Evolutionary conservation across 2,113 vertebrate genomes (phyloP), one percentile per base, ranked within the genome.

Genomic region (Emydura subglobosa): DNA sequence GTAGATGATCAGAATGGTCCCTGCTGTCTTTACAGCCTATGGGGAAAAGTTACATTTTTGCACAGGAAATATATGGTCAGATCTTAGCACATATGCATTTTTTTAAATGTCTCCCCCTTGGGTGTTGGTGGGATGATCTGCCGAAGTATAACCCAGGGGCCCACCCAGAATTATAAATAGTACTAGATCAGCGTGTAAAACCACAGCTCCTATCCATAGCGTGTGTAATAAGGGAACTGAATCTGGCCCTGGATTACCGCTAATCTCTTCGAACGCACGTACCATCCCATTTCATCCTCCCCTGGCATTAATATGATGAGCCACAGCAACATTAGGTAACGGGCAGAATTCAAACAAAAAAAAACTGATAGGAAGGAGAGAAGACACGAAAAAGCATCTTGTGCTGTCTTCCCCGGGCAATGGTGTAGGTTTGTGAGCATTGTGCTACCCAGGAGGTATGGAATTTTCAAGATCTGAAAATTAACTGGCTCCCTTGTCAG

Each of bases 401-500:
- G 83, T 93, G 90, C 95, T 89, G 94, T 50, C 25, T 96, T 81
- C 86, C 81, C 78, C 90, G 85, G 92, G 87, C 95, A 94, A 59
- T 50, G 44, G 83, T 86, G 93, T 92, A 92, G 95, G 44, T 90
- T 91, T 96, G 91, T 82, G 87, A 96, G 93, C 65, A 92, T 50
- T 89, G 89, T 79, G 79, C 91, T 82, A 93, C 79, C 74, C 50
- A 86, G 54, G 87, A 95, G 50, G 0, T 84, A 29, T 31, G 83
- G 21, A 39, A 39, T 39, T 39, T 39, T 39, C 39, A 39, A 39
- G 39, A 0, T 29, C 42, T 83, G 92, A 25, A 91, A 14, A 57
- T 96, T 92, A 94, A 94, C 94, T 91, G 91, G 91, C 85, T 94
- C 94, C 74, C 87, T 82, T 92, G 89, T 91, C 92, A 82, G 88